phyloP scores from a whole-genome alignment of 2,113 vertebrate genomes.

The Esox niger region DNA sequence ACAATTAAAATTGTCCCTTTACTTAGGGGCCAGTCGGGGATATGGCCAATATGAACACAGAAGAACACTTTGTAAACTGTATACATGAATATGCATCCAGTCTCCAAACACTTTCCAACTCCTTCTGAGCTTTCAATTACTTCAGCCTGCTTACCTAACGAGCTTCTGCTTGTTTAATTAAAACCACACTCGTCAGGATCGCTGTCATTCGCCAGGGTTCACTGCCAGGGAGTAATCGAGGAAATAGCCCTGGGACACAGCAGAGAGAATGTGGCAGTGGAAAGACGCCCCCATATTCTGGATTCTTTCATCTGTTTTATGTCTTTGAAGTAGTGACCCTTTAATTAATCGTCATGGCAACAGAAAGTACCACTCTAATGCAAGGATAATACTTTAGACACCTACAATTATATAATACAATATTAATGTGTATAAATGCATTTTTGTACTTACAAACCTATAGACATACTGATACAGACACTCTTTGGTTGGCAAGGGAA shows the following conservation, averaged over 20 bases:
- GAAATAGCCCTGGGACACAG: constrained; percentile 12
- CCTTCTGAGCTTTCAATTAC: constrained; percentile 23
- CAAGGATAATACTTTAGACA: constrained; percentile 23
- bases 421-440: not conserved
- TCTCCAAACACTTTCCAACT: constrained; percentile 17
- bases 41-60: not conserved
- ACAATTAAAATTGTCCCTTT: not conserved
- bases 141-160: constrained; percentile 42
- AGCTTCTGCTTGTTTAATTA: constrained; percentile 44
- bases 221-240: constrained; percentile 14
- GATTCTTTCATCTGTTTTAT: constrained; percentile 6
- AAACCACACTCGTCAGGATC: constrained; percentile 22
- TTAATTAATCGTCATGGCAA: constrained; percentile 37
- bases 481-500: not conserved
- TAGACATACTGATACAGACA: not conserved
- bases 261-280: not conserved
- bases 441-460: not conserved
- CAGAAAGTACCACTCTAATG: constrained; percentile 19
- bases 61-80: not conserved
- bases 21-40: not conserved
- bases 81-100: not conserved
- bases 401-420: too few species aligned
- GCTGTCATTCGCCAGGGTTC: constrained; percentile 17
- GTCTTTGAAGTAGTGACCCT: not conserved
- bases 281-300: not conserved